Evolutionary conservation across 2,113 vertebrate species (phyloP).

Genomic region (Perca schrenkii): DNA sequence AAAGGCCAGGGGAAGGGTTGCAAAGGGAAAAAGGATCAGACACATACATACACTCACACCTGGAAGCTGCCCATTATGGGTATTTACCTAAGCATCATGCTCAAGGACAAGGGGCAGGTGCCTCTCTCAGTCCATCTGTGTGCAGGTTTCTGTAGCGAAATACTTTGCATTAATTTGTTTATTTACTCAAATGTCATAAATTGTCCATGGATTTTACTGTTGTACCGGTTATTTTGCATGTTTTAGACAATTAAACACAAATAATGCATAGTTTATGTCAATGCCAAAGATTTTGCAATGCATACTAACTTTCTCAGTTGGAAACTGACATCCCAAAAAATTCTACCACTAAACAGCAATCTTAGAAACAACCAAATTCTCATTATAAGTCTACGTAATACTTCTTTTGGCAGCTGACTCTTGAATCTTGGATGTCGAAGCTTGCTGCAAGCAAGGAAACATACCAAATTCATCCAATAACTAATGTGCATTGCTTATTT

Average conservation of each 20-base stretch:
- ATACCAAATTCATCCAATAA: conserved; percentile 18
- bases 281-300: background rate
- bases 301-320: background rate
- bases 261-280: background rate
- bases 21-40: conserved; percentile 11
- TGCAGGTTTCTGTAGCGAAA: conserved; percentile 15
- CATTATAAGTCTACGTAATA: conserved; percentile 4
- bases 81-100: conserved; percentile 26
- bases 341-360: conserved; percentile 12
- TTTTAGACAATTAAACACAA: conserved; percentile 23
- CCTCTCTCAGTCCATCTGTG: conserved; percentile 33
- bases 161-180: conserved; percentile 50
- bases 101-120: conserved; percentile 39
- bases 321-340: conserved; percentile 13
- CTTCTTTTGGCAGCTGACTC: conserved; percentile 39
- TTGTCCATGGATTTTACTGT: background rate
- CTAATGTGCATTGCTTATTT: conserved; percentile 27
- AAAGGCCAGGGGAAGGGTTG: conserved; percentile 10
- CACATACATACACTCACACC: conserved; percentile 13
- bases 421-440: conserved; percentile 36
- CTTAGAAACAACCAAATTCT: conserved; percentile 20
- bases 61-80: conserved; percentile 32
- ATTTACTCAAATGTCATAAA: conserved; percentile 19
- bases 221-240: conserved; percentile 17
- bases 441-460: conserved; percentile 14